Percentiles rank a stretch among this genome's conserved stretches.
Conservation (phyloP, 1,140 invertebrate species). For the Sarcophaga peregrina region DNA sequence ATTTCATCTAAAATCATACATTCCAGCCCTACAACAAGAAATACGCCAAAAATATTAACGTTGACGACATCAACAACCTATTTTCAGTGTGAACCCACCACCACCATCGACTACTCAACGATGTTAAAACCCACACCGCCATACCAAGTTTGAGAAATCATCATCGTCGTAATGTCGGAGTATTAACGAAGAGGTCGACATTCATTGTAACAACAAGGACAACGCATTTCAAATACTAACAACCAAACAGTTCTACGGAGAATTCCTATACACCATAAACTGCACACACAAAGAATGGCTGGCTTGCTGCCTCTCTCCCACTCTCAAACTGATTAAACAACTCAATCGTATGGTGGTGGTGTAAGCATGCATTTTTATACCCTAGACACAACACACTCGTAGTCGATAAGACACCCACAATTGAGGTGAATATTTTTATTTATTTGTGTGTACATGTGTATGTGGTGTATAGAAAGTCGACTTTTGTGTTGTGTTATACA, state of each 20-base stretch:
- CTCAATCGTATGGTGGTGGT: too few relatives aligned
- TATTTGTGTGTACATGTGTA: background rate
- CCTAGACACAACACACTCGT: background rate
- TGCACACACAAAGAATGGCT: background rate
- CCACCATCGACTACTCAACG: too few relatives aligned
- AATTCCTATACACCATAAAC: constrained; percentile 27
- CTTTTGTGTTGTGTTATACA: background rate
- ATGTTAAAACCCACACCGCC: background rate
- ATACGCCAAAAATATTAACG: constrained; percentile 38
- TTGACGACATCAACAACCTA: constrained; percentile 13
- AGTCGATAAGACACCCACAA: background rate
- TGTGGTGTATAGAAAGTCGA: background rate
- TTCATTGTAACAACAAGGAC: constrained; percentile 16
- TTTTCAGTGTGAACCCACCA: constrained; percentile 1
- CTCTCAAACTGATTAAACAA: too few relatives aligned
- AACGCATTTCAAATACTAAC: constrained; percentile 12
- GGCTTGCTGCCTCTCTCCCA: background rate
- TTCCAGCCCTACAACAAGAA: background rate
- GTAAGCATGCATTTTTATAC: background rate
- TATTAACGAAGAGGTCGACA: constrained; percentile 24
- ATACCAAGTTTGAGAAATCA: constrained; percentile 21
- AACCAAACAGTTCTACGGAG: background rate
- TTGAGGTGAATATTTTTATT: constrained; percentile 7
- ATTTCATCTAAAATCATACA: background rate
- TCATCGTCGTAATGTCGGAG: constrained; percentile 22